Percentiles rank a stretch among this genome's conserved stretches.
phyloP scores from a whole-genome alignment of 2,113 vertebrate genomes.

The Ictalurus furcatus region DNA sequence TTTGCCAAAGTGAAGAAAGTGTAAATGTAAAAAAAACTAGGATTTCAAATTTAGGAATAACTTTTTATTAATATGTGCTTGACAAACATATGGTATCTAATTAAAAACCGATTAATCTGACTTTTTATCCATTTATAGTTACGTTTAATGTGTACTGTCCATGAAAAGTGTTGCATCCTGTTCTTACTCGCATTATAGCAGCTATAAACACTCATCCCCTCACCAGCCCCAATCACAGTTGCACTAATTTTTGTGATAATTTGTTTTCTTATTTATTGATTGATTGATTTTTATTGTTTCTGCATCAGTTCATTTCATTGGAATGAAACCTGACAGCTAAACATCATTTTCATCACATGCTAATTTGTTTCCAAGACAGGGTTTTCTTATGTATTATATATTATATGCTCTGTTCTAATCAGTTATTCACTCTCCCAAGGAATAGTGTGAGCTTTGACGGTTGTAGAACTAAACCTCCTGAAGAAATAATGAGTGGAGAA shows the following conservation, averaged over 20 bases:
- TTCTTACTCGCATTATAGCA: too few species aligned
- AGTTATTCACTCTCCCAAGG: conserved; percentile 27
- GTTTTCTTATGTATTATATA: too few species aligned
- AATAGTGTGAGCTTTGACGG: conserved; percentile 13
- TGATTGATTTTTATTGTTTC: neutral
- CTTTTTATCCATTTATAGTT: too few species aligned
- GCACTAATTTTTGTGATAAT: neutral
- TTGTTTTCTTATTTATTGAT: neutral
- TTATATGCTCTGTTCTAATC: too few species aligned
- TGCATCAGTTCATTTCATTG: neutral
- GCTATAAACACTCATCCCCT: too few species aligned
- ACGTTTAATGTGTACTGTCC: neutral
- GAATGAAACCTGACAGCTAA: neutral
- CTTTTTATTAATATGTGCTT: too few species aligned
- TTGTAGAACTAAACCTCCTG: neutral
- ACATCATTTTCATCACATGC: neutral
- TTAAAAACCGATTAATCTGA: too few species aligned
- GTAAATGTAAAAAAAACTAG: neutral
- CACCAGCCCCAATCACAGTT: too few species aligned
- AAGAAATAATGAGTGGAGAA: neutral
- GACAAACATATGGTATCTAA: too few species aligned
- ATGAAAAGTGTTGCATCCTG: neutral
- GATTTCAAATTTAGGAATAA: neutral
- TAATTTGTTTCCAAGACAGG: neutral
- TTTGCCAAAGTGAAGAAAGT: neutral